A percentile compares a stretch with the other conserved stretches of the same genome.
phyloP scores from a whole-genome alignment of 1,140 invertebrate species.

The Orchestia grillus region DNA sequence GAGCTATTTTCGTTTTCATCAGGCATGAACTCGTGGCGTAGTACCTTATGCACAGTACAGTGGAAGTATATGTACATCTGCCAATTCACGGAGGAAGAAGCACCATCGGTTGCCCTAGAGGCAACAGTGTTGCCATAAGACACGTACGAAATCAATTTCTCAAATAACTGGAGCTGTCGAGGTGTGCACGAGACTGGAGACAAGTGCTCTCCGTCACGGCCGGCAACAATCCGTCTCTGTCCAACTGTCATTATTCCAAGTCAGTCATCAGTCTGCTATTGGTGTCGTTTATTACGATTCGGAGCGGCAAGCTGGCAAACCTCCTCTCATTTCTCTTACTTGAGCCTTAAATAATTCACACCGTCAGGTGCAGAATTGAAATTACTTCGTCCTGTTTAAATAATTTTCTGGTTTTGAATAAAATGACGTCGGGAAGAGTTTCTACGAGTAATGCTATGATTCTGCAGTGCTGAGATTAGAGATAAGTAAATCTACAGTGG shows the following conservation, averaged over 20 bases:
- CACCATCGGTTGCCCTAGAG: too few relatives aligned
- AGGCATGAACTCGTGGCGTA: too few relatives aligned
- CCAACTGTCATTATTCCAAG: constrained; percentile 1
- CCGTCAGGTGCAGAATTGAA: not conserved
- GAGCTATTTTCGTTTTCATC: too few relatives aligned
- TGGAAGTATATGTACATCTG: too few relatives aligned
- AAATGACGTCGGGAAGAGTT: not conserved
- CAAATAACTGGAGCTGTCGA: not conserved
- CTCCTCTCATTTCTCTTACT: constrained; percentile 9
- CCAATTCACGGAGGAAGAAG: too few relatives aligned
- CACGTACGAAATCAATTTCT: not conserved
- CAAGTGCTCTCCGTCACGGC: not conserved
- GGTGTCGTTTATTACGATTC: constrained; percentile 23
- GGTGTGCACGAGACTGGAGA: not conserved
- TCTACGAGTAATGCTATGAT: not conserved
- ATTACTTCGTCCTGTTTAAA: not conserved
- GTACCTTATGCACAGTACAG: too few relatives aligned
- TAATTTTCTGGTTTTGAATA: not conserved
- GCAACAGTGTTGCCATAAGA: too few relatives aligned
- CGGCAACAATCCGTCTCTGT: not conserved
- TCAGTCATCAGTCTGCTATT: constrained; percentile 41
- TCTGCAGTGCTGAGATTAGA: not conserved
- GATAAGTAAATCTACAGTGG: not conserved
- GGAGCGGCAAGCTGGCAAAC: not conserved
- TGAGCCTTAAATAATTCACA: not conserved